phyloP scores from a whole-genome alignment of 2,797 vertebrate species.

The Carcharodon carcharias region DNA sequence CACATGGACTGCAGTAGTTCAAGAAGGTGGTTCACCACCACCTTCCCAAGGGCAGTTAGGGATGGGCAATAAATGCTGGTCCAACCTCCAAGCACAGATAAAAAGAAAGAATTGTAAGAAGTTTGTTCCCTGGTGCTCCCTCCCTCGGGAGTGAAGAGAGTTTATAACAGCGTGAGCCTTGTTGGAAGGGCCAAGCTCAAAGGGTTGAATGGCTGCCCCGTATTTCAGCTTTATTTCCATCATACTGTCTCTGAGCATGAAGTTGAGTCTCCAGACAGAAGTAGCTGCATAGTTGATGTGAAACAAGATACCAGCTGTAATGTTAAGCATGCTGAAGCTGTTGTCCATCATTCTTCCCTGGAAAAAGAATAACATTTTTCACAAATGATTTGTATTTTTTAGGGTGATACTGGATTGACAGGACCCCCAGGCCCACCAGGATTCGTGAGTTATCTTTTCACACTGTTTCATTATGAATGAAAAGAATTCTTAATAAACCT shows the following conservation, averaged over 20 bases:
- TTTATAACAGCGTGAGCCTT: not conserved
- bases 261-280: not conserved
- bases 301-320: not conserved
- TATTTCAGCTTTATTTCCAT: not conserved
- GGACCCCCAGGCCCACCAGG: constrained; percentile 59
- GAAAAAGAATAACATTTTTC: constrained; percentile 36
- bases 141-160: not conserved
- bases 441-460: constrained; percentile 58
- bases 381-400: constrained; percentile 43
- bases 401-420: constrained; percentile 67
- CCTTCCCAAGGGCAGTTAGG: not conserved
- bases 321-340: not conserved
- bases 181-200: not conserved
- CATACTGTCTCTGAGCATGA: not conserved
- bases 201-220: not conserved
- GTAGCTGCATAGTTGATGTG: not conserved
- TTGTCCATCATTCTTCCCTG: not conserved
- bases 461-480: not conserved
- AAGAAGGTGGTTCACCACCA: not conserved
- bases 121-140: not conserved
- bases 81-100: not conserved
- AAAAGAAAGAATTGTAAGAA: not conserved
- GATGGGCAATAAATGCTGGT: not conserved
- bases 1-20: too few species aligned
- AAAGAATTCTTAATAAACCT: not conserved